These are phyloP conservation scores for Poeciliopsis paucimaculata DNA, from an alignment of 2,797 vertebrate genomes.

Conservation along the genomic window DNA sequence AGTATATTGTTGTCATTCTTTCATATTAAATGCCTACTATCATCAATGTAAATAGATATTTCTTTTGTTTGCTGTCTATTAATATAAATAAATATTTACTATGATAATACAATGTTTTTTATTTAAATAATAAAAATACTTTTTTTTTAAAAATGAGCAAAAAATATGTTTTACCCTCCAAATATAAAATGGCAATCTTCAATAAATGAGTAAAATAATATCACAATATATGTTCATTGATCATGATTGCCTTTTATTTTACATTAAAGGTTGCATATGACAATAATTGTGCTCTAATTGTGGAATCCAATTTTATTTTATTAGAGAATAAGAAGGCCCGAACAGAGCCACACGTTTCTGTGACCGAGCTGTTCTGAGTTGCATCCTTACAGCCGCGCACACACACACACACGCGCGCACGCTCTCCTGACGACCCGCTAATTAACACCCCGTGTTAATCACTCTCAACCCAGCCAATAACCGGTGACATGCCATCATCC, in stretches of 20 bases:
- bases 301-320: slow-evolving; percentile 50
- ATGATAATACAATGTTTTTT: not conserved
- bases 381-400: slow-evolving; percentile 71
- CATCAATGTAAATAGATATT: not conserved
- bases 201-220: not conserved
- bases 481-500: slow-evolving; percentile 74
- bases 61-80: not conserved
- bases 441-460: slow-evolving; percentile 84
- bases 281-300: slow-evolving; percentile 53
- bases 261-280: slow-evolving; percentile 39
- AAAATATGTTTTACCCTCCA: not conserved
- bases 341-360: slow-evolving; percentile 43
- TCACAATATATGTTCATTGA: not conserved
- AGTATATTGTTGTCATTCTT: not conserved
- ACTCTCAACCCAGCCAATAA: slow-evolving; percentile 78
- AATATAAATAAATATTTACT: not conserved
- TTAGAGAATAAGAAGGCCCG: slow-evolving; percentile 51
- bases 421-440: slow-evolving; percentile 71
- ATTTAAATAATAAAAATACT: not conserved
- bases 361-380: slow-evolving; percentile 57
- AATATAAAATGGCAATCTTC: not conserved
- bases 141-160: no score
- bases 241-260: slow-evolving; percentile 23
- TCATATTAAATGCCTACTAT: not conserved
- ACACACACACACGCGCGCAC: slow-evolving; percentile 51